phyloP scores from a whole-genome alignment of 2,888 invertebrate species.

The Podotricha telesiphe region DNA sequence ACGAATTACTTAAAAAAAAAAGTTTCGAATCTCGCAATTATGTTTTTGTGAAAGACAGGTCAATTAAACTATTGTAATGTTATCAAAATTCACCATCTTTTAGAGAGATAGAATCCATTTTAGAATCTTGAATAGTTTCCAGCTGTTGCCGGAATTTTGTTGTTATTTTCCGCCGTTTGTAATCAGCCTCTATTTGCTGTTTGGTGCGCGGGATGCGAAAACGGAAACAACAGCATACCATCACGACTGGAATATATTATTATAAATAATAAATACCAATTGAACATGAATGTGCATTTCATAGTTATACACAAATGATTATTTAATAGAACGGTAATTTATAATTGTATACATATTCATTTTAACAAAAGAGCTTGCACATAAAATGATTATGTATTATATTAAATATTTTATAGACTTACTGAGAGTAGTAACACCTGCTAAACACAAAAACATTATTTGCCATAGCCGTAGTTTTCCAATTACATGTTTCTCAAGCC shows the following conservation, averaged over 20 bases:
- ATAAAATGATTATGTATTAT: not conserved
- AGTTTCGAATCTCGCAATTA: not conserved
- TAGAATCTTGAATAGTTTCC: conserved; percentile 91
- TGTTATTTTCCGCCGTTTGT: conserved; percentile 91
- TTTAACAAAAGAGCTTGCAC: not conserved
- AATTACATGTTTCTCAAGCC: conserved; percentile 88
- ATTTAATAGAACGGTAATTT: not conserved
- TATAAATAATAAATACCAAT: conserved; percentile 6
- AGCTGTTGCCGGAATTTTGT: conserved; percentile 92
- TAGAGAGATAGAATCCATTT: conserved; percentile 92
- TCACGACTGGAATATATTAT: conserved; percentile 85
- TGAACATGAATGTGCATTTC: conserved; percentile 1
- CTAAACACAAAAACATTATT: conserved; percentile 88
- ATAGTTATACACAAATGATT: not conserved
- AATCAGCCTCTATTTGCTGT: conserved; percentile 97
- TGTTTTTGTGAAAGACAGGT: not conserved
- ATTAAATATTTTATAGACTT: conserved; percentile 52
- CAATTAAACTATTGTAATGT: too few species aligned
- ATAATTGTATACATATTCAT: not conserved
- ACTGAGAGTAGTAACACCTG: conserved; percentile 86
- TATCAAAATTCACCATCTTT: conserved; percentile 84
- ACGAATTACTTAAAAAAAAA: not conserved
- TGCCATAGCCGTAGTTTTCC: conserved; percentile 92
- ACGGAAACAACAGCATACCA: conserved; percentile 94
- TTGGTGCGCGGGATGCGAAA: conserved; percentile 96